phyloP scores from a whole-genome alignment of 2,113 vertebrate genomes.

The Alexandromys fortis region DNA sequence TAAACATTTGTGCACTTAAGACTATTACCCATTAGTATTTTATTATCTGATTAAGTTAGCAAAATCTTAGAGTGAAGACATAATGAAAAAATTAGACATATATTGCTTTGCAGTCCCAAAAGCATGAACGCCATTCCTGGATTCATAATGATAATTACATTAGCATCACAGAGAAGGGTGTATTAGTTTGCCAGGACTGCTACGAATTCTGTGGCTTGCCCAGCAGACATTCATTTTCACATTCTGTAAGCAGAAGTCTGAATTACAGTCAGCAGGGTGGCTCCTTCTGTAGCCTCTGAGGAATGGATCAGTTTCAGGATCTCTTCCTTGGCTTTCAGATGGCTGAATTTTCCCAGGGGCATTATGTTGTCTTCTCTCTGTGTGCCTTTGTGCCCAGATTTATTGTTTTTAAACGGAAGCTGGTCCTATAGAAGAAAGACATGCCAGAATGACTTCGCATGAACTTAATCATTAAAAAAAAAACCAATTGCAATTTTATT shows the following conservation, averaged over 20 bases:
- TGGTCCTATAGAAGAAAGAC: neutral
- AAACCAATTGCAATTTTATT: conserved; percentile 74
- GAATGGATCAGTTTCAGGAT: neutral
- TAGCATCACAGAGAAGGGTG: neutral
- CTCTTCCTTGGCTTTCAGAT: neutral
- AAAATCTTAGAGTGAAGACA: neutral
- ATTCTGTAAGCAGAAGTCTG: neutral
- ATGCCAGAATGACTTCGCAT: neutral
- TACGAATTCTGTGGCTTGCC: neutral
- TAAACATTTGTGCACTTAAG: neutral
- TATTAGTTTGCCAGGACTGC: neutral
- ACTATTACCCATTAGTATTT: conserved; percentile 10
- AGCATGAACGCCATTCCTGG: neutral
- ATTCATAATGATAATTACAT: neutral
- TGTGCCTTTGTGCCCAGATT: neutral
- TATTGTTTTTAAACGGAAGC: neutral
- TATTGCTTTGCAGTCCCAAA: neutral
- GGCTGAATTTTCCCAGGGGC: neutral
- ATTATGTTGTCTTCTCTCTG: neutral
- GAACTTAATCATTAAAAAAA: neutral
- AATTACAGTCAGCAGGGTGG: neutral
- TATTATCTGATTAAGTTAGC: conserved; percentile 37
- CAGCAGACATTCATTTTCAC: neutral
- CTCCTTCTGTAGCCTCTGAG: neutral
- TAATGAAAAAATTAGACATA: neutral